Evolutionary conservation across 23 tunicate species (phyloP).

Genomic region (Styela clava): DNA sequence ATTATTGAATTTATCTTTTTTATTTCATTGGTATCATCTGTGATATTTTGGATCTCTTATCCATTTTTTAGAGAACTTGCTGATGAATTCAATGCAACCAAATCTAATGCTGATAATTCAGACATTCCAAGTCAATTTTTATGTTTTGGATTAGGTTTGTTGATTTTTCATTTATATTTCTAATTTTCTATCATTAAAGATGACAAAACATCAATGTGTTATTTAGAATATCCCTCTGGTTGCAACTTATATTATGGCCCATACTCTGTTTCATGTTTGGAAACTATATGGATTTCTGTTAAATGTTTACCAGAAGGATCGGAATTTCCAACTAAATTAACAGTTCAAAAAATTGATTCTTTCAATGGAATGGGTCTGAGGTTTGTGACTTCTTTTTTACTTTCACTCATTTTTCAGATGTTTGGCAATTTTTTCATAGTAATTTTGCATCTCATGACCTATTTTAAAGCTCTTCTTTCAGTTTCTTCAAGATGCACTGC

Average conservation of each 20-base stretch:
- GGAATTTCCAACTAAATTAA: constrained; percentile 14
- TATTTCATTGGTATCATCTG: not conserved
- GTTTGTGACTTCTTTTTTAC: not conserved
- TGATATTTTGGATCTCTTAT: constrained; percentile 14
- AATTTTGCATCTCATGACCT: too few relatives aligned
- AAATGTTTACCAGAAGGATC: constrained; percentile 29
- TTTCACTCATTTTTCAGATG: too few relatives aligned
- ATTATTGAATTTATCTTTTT: not conserved
- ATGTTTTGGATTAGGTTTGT: not conserved
- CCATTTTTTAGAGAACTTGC: too few relatives aligned
- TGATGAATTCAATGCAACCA: too few relatives aligned
- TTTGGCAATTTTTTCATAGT: too few relatives aligned
- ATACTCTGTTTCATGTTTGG: constrained; percentile 25
- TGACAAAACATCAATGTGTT: not conserved
- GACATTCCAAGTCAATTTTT: not conserved
- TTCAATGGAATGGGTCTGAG: constrained; percentile 9
- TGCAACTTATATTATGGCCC: constrained; percentile 27
- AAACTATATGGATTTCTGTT: constrained; percentile 26
- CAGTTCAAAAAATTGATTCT: not conserved
- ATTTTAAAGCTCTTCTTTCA: too few relatives aligned
- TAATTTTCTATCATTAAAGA: too few relatives aligned
- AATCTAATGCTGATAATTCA: not conserved
- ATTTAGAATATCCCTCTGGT: constrained; percentile 5
- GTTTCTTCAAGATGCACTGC: too few relatives aligned
- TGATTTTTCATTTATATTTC: not conserved